Base-by-base conservation (phyloP, 2,113 vertebrate genomes). In the Camelus bactrianus region DNA sequence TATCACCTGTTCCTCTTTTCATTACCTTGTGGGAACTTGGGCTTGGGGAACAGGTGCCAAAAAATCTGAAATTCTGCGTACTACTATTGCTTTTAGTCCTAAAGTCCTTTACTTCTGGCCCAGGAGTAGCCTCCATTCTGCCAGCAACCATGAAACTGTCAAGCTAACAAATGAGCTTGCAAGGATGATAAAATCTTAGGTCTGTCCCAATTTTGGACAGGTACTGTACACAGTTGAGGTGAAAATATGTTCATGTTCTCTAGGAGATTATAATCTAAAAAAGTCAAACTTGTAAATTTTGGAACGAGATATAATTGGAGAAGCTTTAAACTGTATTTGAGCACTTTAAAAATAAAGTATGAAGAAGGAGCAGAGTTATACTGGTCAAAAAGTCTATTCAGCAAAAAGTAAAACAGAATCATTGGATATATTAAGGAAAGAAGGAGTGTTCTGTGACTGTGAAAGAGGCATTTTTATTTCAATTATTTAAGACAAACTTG, bases 161-260 rank as follows among this genome's bases (percentile, higher is more conserved):
- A n/a, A 12, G 26, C 73, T 95, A 77, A 83, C 38, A 72, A 88
- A 67, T 64, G 54, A 92, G 62, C 48, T 73, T 92, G 6, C 17
- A 89, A 42, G 62, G 32, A 82, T 35, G 28, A 20, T 38, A 88
- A 86, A 86, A 91, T 75, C 64, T 87, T 73, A 87, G 42, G 46
- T 14, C 32, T 94, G 79, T 89, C 65, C n/a, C 48, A 60, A 38
- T 48, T 72, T 89, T 90, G 64, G 75, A 56, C 16, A 75, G 72
- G 46, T 75, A n/a, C 24, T 84, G 35, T 82, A 93, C 5, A 35
- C 26, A 2, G 70, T 3, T 60, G 32, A 90, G 12, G 22, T 93
- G 81, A 72, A 97, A 91, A 91, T 82, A 52, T 48, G 20, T 94
- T 80, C 77, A 88, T 91, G 65, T 93, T 93, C 32, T 89, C 22